Evolutionary conservation across 2,888 invertebrate species (phyloP), one percentile per base, ranked within the genome.

Genomic region (Pachycephus smyrnensis): DNA sequence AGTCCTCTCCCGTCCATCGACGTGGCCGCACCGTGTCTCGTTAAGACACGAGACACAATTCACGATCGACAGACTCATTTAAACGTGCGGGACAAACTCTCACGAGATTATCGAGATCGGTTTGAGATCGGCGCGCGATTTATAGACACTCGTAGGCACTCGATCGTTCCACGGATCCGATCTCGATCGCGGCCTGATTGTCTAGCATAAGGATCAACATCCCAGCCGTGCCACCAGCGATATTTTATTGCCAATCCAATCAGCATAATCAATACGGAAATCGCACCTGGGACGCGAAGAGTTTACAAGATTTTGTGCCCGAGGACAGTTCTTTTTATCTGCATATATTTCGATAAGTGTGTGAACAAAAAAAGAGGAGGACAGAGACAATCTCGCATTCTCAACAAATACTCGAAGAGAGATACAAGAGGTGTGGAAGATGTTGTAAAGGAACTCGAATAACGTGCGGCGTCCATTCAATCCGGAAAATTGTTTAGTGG

Each of bases 1-100:
- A 91, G 91, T 91, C 88, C 88, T 90, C 88, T 90, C 88, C 88
- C 90, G 90, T 90, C 89, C 91, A 90, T 89, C 90, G 91, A 86
- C 89, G 91, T 88, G 90, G 89, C 87, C 87, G 87, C 89, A 90
- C 89, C 89, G 86, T 87, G 87, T 84, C 85, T 88, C 88, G 89
- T 88, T 86, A 75, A 68, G 75, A 75, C 76, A 78, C 73, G 71
- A 75, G 71, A 33, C 71, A 71, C 32, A 71, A 33, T 33, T 31
- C 12, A 71, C 71, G 33, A 33, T 71, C 71, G 71, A 71, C 31
- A 71, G 33, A 32, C 71, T 12, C 71, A 1, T 31, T 32, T 12
- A 71, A 30, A 33, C 71, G 71, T 15, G 71, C 71, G 71, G 71
- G 71, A 71, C 71, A 15, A n/a, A 71, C 31, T 6, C 31, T 31